Evolutionary conservation across 2,888 invertebrate genomes (phyloP).

Genomic region (Drosophila stalkeri): DNA sequence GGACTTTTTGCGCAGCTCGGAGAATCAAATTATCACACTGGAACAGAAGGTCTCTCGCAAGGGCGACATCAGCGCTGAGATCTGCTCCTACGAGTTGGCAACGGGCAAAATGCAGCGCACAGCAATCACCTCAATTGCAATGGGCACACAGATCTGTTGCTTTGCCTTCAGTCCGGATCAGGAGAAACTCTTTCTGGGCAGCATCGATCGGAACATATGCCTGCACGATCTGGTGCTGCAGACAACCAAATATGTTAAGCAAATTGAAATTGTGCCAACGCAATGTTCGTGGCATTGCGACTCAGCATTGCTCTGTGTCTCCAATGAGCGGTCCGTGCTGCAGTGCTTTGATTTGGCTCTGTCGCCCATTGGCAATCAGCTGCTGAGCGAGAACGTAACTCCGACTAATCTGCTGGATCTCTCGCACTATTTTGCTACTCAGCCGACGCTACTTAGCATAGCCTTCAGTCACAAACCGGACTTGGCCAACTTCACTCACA

Average conservation of each 20-base stretch:
- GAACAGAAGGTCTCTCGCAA: constrained; percentile 92
- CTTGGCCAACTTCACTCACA: constrained; percentile 78
- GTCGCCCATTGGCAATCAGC: constrained; percentile 88
- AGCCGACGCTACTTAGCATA: constrained; percentile 87
- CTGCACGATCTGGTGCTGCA: constrained; percentile 91
- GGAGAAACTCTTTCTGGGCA: constrained; percentile 91
- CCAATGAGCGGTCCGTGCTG: constrained; percentile 90
- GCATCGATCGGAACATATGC: constrained; percentile 93
- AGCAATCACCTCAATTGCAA: constrained; percentile 89
- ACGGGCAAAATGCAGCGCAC: constrained; percentile 87
- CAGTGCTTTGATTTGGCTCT: constrained; percentile 91
- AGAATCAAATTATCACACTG: constrained; percentile 90
- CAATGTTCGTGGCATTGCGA: constrained; percentile 90
- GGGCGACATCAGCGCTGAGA: constrained; percentile 90
- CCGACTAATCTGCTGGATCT: constrained; percentile 88
- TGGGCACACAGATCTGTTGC: constrained; percentile 90
- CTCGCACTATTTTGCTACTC: constrained; percentile 86
- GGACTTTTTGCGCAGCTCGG: constrained; percentile 90
- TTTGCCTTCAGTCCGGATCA: constrained; percentile 89
- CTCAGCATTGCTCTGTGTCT: constrained; percentile 89
- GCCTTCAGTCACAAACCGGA: constrained; percentile 87
- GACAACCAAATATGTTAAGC: constrained; percentile 89
- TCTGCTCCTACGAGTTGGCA: constrained; percentile 87
- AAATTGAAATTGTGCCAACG: constrained; percentile 92
- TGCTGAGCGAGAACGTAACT: constrained; percentile 88